Base-by-base conservation (phyloP, 1,140 invertebrate species). In the Drosophila carrolli region DNA sequence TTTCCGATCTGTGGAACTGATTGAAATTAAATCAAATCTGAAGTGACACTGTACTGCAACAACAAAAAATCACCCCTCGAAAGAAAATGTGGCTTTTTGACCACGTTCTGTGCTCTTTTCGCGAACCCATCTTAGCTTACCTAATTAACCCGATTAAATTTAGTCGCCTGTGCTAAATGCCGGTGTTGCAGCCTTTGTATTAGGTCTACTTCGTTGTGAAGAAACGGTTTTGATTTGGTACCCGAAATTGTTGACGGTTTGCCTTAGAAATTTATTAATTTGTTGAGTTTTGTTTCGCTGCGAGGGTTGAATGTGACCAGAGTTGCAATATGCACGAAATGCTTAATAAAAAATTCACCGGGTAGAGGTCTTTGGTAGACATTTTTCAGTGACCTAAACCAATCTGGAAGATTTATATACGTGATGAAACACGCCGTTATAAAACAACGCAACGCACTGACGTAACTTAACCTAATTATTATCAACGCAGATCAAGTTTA, bases 221-320 rank as follows among this genome's bases (percentile, higher is more conserved):
- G 50, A 80, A 85, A 66, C 1, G 58, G 55, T 16, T 65, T 50
- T 60, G 50, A 73, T 68, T 55, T 77, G 53, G 46, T 81, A 81
- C 75, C 82, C 74, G 78, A 81, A 85, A 65, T 81, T 75, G 43
- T 81, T 84, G 38, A 80, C 35, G 54, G 43, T 58, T 35, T 8
- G n/a, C n/a, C 41, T 53, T 38, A 27, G 14, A 53, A 68, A 66
- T 54, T 53, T 68, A 44, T 38, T 66, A 54, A 67, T 68, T 68
- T 9, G 47, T 46, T 10, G 65, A 53, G 61, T 65, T 68, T 65
- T 65, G 60, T 68, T 68, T 43, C 60, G 11, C 46, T 41, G 63
- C 10, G 19, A 27, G 58, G 35, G 46, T 29, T 66, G 57, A 53
- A 37, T 53, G 50, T 32, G 50, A 37, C 50, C 50, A 53, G 50